Conservation (phyloP, 2,888 invertebrate genomes). For the Meandrusa payeni region DNA sequence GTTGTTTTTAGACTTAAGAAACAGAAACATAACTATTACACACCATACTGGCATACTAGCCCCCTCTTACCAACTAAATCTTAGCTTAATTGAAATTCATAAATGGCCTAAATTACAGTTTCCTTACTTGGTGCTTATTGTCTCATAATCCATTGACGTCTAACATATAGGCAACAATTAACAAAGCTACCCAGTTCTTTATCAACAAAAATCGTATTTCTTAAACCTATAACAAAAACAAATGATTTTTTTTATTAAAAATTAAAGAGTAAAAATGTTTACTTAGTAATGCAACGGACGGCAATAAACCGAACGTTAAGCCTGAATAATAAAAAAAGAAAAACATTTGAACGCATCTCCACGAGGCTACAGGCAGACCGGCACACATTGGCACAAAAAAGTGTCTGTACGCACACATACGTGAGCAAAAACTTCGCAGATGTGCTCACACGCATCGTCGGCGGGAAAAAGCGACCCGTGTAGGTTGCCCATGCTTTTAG, state of each 20-base stretch:
- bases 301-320: conserved; percentile 44
- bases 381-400: conserved; percentile 51
- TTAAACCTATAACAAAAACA: neutral
- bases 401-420: conserved; percentile 37
- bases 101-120: conserved; percentile 14
- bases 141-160: conserved; percentile 3
- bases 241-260: neutral
- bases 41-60: too few species aligned
- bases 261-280: conserved; percentile 11
- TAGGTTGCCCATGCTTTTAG: conserved; percentile 34
- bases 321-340: conserved; percentile 44
- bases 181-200: too few species aligned
- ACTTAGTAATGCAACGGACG: conserved; percentile 14
- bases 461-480: conserved; percentile 51
- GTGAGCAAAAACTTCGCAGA: conserved; percentile 57
- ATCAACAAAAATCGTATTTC: too few species aligned
- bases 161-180: neutral
- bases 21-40: too few species aligned
- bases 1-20: too few species aligned
- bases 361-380: conserved; percentile 43
- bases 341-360: conserved; percentile 44
- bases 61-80: too few species aligned
- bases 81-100: neutral
- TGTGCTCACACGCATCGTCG: conserved; percentile 67
- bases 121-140: conserved; percentile 9